Evolutionary conservation across 2,888 invertebrate species (phyloP), one percentile per base, ranked within the genome.

Genomic region (Watsonalla binaria): DNA sequence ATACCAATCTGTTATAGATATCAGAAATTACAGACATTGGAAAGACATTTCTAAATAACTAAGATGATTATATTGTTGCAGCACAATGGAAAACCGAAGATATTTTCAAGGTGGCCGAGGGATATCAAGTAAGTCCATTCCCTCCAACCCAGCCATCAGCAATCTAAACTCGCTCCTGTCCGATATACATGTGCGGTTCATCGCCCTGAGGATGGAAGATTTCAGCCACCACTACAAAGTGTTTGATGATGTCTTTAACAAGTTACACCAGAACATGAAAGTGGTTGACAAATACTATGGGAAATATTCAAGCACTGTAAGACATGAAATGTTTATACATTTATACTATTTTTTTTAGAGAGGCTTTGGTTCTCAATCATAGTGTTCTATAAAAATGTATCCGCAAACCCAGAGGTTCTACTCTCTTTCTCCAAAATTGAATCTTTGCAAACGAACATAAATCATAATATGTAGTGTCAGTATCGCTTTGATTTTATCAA

Each of bases 271-370:
- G 7, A 69, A 66, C 49, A 88, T 88, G 88, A 84, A 82, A 54
- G 61, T 66, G 5, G 84, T 82, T 1, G 87, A 88, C 58, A 58
- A 59, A 0, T 88, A 87, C 55, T 88, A 82, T 50, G 56, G 59
- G 0, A 77, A 77, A 49, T 86, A 85, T 58, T 78, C 79, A 0
- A 84, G 86, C 56, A 76, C 76, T 60, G 87, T 87, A 49, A 60
- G 80, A 24, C n/a, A n/a, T n/a, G n/a, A n/a, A n/a, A n/a, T n/a
- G n/a, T n/a, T n/a, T n/a, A n/a, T n/a, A n/a, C n/a, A n/a, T n/a
- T n/a, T n/a, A n/a, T n/a, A n/a, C n/a, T n/a, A n/a, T n/a, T n/a
- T n/a, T n/a, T n/a, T n/a, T n/a, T n/a, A n/a, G n/a, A n/a, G n/a
- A n/a, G n/a, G n/a, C n/a, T n/a, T n/a, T n/a, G n/a, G n/a, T n/a